Evolutionary conservation across 2,888 invertebrate species (phyloP).

Genomic region (Oligia strigilis): DNA sequence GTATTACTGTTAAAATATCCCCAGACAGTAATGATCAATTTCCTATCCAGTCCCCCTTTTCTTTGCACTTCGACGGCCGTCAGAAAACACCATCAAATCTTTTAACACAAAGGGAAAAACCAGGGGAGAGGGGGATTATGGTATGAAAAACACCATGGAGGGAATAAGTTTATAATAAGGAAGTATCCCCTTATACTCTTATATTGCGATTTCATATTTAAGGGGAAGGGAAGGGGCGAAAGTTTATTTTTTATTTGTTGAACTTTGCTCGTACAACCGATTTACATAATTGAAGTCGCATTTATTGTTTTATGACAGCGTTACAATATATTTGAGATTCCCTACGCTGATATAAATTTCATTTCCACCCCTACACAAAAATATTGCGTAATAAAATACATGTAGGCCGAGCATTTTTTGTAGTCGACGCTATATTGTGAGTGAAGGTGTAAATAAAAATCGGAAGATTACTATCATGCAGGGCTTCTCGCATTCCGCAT

Average conservation of each 20-base stretch:
- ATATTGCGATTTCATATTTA: constrained; percentile 69
- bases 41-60: constrained; percentile 27
- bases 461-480: constrained; percentile 26
- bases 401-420: constrained; percentile 23
- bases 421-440: constrained; percentile 30
- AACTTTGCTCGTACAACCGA: constrained; percentile 61
- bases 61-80: constrained; percentile 41
- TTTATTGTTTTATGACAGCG: constrained; percentile 66
- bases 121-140: constrained; percentile 63
- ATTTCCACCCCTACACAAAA: constrained; percentile 55
- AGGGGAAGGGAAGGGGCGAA: no score
- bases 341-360: constrained; percentile 57
- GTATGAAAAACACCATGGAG: constrained; percentile 64
- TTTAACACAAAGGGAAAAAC: constrained; percentile 61
- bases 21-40: constrained; percentile 54
- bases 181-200: constrained; percentile 62
- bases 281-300: constrained; percentile 68
- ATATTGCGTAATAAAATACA: constrained; percentile 53
- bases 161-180: constrained; percentile 68
- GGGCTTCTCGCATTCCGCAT: constrained; percentile 9
- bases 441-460: constrained; percentile 47
- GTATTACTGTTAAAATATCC: constrained; percentile 39
- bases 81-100: constrained; percentile 62
- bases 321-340: constrained; percentile 59
- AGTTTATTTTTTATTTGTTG: constrained; percentile 64